These are phyloP conservation scores for Odontomyia ornata DNA, from an alignment of 2,888 invertebrate genomes.

Conservation along the genomic window DNA sequence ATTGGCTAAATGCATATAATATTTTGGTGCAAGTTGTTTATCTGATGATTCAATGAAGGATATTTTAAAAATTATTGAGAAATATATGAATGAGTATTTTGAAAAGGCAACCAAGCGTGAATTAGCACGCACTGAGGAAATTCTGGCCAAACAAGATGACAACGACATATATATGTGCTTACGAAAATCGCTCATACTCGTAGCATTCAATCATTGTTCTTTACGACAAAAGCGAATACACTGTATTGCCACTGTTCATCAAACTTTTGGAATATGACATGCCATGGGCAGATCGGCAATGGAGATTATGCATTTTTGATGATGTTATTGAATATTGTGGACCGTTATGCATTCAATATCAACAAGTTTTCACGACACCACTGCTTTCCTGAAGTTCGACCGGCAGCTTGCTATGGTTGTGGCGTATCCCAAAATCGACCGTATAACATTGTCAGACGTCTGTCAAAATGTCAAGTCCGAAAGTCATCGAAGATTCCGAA, in stretches of 20 bases:
- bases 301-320: conserved; percentile 98
- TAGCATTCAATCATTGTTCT: conserved; percentile 90
- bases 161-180: conserved; percentile 91
- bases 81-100: conserved; percentile 81
- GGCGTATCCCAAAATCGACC: no score
- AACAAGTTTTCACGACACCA: conserved; percentile 86
- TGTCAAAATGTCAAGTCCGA: no score
- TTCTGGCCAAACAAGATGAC: conserved; percentile 91
- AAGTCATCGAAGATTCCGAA: no score
- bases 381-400: conserved; percentile 91
- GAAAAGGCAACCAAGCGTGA: conserved; percentile 86
- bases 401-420: conserved; percentile 96
- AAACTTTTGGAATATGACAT: conserved; percentile 82
- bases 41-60: conserved; percentile 76
- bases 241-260: conserved; percentile 84
- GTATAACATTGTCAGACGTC: no score
- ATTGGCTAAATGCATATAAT: conserved; percentile 87
- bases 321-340: conserved; percentile 94
- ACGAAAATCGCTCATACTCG: conserved; percentile 94
- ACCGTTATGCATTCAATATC: conserved; percentile 87
- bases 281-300: conserved; percentile 94
- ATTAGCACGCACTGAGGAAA: conserved; percentile 91
- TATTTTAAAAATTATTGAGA: conserved; percentile 76
- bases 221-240: conserved; percentile 85
- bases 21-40: conserved; percentile 80